These are phyloP conservation scores for Microctenopoma lineatum DNA, from an alignment of 2,797 vertebrate species.

Conservation along the genomic window DNA sequence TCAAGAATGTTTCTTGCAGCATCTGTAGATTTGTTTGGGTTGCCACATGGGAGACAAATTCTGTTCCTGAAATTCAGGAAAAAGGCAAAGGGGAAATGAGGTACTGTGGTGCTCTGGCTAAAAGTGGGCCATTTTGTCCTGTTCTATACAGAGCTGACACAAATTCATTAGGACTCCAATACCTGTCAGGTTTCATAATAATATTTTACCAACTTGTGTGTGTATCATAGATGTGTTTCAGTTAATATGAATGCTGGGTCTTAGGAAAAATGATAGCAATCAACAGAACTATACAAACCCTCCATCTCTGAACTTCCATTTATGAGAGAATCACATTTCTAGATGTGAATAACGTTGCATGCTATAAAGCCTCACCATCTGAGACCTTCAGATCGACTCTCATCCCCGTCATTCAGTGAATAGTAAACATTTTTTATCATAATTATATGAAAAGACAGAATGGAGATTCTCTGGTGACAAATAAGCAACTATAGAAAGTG, in stretches of 20 bases:
- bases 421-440: conserved; percentile 14
- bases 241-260: background rate
- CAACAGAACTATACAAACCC: background rate
- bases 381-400: conserved; percentile 16
- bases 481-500: conserved; percentile 2
- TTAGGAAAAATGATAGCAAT: background rate
- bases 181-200: background rate
- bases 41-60: conserved; percentile 14
- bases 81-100: background rate
- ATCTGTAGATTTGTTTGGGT: conserved; percentile 20
- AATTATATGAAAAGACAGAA: background rate
- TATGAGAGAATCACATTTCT: background rate
- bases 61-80: conserved; percentile 2
- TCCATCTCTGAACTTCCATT: background rate
- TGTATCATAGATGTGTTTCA: background rate
- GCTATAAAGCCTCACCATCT: conserved; percentile 17
- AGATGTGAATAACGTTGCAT: conserved; percentile 3
- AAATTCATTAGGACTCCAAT: conserved; percentile 9
- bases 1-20: background rate
- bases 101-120: background rate
- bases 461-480: conserved; percentile 10
- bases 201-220: background rate
- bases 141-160: background rate
- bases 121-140: conserved; percentile 3
- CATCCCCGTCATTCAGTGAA: background rate